Evolutionary conservation across 2,113 vertebrate genomes (phyloP).

Genomic region (Aspidoscelis tigris): DNA sequence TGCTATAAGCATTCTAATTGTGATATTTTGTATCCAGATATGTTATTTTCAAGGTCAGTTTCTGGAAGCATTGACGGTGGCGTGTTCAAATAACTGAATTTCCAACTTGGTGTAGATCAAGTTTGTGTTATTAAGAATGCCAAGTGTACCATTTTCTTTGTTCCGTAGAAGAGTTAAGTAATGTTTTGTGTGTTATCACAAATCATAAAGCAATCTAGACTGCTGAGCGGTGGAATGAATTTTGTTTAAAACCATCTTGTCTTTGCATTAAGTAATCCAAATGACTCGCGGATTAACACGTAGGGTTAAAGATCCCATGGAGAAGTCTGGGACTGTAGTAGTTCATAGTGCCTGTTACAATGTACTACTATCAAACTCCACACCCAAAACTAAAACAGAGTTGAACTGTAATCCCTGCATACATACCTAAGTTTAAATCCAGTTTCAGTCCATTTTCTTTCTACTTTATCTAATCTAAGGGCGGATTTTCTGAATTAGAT

Average conservation of each 20-base stretch:
- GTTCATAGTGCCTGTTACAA: constrained; percentile 36
- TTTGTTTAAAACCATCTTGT: constrained; percentile 28
- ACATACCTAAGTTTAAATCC: no score
- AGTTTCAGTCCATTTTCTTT: no score
- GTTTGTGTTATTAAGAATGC: constrained; percentile 22
- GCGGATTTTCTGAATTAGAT: no score
- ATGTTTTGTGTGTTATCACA: constrained; percentile 30
- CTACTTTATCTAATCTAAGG: no score
- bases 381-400: constrained; percentile 20
- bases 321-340: constrained; percentile 36
- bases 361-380: constrained; percentile 24
- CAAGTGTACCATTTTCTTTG: background rate
- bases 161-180: constrained; percentile 25
- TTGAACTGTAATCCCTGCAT: background rate
- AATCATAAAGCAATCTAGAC: constrained; percentile 37
- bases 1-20: background rate
- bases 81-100: constrained; percentile 22
- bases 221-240: constrained; percentile 21
- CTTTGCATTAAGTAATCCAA: constrained; percentile 24
- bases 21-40: constrained; percentile 44
- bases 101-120: background rate
- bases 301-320: constrained; percentile 24
- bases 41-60: constrained; percentile 22
- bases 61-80: constrained; percentile 2
- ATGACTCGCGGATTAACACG: constrained; percentile 43